Evolutionary conservation across 2,797 vertebrate species (phyloP).

Genomic region (Artibeus lituratus): DNA sequence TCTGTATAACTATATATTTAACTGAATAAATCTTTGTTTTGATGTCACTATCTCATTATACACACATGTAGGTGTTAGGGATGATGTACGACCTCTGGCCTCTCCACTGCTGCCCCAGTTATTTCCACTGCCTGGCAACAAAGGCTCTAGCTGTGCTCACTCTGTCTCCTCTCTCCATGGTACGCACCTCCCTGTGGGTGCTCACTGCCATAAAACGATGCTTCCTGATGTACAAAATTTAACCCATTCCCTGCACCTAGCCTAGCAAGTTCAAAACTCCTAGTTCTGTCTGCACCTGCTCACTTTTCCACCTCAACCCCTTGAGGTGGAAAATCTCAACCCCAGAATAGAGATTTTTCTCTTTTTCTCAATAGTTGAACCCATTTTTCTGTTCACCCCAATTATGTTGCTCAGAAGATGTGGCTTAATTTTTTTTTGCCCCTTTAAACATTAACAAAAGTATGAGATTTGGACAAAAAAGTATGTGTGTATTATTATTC

Average conservation of each 20-base stretch:
- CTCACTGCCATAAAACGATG: not conserved
- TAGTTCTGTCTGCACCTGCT: not conserved
- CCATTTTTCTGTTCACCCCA: not conserved
- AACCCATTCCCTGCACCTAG: not conserved
- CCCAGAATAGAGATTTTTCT: not conserved
- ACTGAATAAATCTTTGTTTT: not conserved
- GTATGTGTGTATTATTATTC: not conserved
- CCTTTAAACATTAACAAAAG: not conserved
- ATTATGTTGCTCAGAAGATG: not conserved
- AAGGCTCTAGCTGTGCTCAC: not conserved
- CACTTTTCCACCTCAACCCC: not conserved
- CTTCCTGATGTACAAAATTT: not conserved
- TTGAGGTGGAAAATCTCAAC: too few relatives aligned
- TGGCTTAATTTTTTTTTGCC: not conserved
- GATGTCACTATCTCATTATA: not conserved
- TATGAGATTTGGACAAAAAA: not conserved
- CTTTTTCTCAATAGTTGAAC: not conserved
- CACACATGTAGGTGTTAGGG: not conserved
- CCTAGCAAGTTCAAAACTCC: not conserved
- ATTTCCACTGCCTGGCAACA: not conserved
- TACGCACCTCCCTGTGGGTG: not conserved
- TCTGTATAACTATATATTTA: not conserved
- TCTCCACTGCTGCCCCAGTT: not conserved
- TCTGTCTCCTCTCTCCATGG: not conserved
- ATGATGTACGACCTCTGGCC: not conserved